Percentiles rank a stretch among this genome's conserved stretches.
Conservation (phyloP, 2,888 invertebrate genomes). For the Drosophila rellima region DNA sequence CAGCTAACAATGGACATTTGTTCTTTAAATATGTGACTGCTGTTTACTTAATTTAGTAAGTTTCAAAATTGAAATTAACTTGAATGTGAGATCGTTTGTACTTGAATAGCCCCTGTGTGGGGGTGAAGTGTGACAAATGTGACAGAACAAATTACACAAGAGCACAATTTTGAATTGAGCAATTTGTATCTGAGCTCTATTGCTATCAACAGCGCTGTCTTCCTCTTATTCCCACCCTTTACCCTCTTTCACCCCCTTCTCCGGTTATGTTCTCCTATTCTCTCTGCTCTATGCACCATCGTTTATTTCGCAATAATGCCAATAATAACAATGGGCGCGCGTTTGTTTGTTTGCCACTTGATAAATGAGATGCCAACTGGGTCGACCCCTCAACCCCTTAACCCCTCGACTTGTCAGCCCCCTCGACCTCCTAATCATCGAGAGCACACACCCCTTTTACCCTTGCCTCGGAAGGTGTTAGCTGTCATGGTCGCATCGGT, state of each 20-base stretch:
- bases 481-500: slow-evolving; percentile 53
- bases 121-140: slow-evolving; percentile 50
- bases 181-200: slow-evolving; percentile 61
- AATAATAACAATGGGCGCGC: slow-evolving; percentile 74
- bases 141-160: slow-evolving; percentile 55
- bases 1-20: no score
- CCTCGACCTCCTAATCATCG: not conserved
- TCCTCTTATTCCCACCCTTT: not conserved
- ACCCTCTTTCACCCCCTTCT: not conserved
- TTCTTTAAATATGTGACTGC: no score
- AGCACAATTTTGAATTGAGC: slow-evolving; percentile 71
- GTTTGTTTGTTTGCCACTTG: slow-evolving; percentile 69
- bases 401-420: not conserved
- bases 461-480: slow-evolving; percentile 54
- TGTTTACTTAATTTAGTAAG: no score
- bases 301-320: slow-evolving; percentile 71
- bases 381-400: not conserved
- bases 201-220: slow-evolving; percentile 6
- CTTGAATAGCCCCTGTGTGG: no score
- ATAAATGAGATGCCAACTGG: slow-evolving; percentile 68
- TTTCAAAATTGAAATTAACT: no score
- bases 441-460: not conserved
- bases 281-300: slow-evolving; percentile 21
- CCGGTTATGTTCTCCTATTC: no score
- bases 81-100: no score